A percentile compares a stretch with the other conserved stretches of the same genome.
These are phyloP conservation scores for Gymnopithys bicolor DNA, from an alignment of 2,797 vertebrate genomes.

Conservation along the genomic window DNA sequence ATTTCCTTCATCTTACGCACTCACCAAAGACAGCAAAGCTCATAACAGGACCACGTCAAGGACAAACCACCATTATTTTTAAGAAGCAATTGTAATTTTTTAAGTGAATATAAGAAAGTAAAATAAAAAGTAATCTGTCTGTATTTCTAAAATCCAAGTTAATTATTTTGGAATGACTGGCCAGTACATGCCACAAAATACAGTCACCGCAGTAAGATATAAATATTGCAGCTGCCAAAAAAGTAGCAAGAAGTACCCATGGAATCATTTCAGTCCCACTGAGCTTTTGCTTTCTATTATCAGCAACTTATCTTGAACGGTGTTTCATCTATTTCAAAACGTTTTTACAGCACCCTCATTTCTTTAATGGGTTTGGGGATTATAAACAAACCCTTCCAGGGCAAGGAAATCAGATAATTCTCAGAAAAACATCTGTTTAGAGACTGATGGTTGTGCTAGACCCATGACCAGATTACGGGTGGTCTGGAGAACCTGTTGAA, in stretches of 20 bases:
- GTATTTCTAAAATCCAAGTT: neutral
- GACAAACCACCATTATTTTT: neutral
- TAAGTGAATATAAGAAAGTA: neutral
- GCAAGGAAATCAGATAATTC: constrained; percentile 1
- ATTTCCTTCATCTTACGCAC: neutral
- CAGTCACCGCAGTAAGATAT: neutral
- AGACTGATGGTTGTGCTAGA: neutral
- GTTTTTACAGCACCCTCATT: neutral
- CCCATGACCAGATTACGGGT: neutral
- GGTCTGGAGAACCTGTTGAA: neutral
- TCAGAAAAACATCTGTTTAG: constrained; percentile 22
- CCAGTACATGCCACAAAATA: neutral
- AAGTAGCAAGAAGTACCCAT: neutral
- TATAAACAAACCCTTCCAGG: neutral
- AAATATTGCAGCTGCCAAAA: neutral
- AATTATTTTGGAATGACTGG: neutral
- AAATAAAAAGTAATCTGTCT: neutral
- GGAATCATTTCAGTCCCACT: neutral
- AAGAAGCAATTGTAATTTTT: neutral
- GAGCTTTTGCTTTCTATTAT: neutral
- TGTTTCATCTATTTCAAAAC: constrained; percentile 39
- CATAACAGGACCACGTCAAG: neutral
- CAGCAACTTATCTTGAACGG: neutral
- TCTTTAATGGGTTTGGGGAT: constrained; percentile 13
- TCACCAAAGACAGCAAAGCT: neutral